phyloP scores from a whole-genome alignment of 2,113 vertebrate species.

The Laticauda colubrina region DNA sequence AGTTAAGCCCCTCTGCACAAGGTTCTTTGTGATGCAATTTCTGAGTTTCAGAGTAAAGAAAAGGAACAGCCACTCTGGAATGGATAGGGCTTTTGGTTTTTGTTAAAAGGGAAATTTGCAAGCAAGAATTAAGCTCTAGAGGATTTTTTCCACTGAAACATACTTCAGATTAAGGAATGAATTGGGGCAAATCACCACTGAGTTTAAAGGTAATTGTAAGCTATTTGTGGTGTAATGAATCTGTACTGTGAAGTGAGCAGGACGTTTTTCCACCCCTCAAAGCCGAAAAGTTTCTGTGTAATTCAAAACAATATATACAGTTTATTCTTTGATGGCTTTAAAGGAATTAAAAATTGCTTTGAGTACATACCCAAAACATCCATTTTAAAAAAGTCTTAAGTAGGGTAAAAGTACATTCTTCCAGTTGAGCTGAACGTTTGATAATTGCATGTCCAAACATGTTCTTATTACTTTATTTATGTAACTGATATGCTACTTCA shows the following conservation, averaged over 20 bases:
- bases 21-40: neutral
- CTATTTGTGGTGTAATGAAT: neutral
- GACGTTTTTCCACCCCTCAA: neutral
- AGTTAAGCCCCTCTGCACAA: neutral
- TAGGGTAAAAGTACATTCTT: neutral
- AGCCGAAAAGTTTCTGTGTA: neutral
- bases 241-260: neutral
- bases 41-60: neutral
- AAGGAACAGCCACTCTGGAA: neutral
- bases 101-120: neutral
- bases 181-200: neutral
- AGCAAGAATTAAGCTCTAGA: neutral
- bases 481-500: neutral
- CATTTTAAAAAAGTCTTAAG: neutral
- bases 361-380: neutral
- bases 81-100: neutral
- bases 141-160: neutral
- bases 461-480: neutral
- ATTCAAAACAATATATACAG: neutral
- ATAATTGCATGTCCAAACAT: neutral
- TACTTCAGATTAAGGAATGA: neutral
- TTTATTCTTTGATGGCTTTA: neutral
- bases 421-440: neutral
- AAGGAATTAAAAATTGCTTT: neutral
- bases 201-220: neutral